These are phyloP conservation scores for Plodia interpunctella DNA, from an alignment of 1,140 invertebrate species.

Conservation along the genomic window DNA sequence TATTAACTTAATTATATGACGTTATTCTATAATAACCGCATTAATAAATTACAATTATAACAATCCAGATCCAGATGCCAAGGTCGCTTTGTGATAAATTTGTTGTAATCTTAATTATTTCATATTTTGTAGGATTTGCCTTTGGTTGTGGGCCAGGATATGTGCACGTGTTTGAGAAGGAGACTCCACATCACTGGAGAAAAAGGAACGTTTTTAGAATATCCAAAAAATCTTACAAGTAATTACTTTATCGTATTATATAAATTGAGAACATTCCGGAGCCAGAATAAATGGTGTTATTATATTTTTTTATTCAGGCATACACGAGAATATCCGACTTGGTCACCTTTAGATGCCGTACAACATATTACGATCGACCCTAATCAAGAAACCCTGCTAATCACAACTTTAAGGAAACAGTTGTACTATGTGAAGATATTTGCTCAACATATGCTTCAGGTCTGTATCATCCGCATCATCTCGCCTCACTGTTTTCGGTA, in stretches of 20 bases:
- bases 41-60: no score
- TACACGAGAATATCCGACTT: constrained; percentile 60
- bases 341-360: constrained; percentile 74
- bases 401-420: constrained; percentile 81
- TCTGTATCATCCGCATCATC: constrained; percentile 21
- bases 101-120: no score
- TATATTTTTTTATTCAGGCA: constrained; percentile 32
- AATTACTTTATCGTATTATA: constrained; percentile 16
- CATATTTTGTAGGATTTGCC: constrained; percentile 75
- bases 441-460: constrained; percentile 74
- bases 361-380: constrained; percentile 78
- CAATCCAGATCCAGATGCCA: no score
- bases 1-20: no score
- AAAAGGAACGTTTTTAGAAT: constrained; percentile 80
- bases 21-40: no score
- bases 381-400: constrained; percentile 77
- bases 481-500: no score
- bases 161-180: constrained; percentile 82
- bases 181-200: constrained; percentile 78
- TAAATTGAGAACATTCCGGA: background rate
- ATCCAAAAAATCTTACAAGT: constrained; percentile 76
- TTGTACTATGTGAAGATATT: constrained; percentile 79
- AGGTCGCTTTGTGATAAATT: no score
- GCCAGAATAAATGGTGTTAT: no score
- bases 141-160: constrained; percentile 79